Evolutionary conservation across 2,113 vertebrate species (phyloP).

Genomic region (Nicator chloris): DNA sequence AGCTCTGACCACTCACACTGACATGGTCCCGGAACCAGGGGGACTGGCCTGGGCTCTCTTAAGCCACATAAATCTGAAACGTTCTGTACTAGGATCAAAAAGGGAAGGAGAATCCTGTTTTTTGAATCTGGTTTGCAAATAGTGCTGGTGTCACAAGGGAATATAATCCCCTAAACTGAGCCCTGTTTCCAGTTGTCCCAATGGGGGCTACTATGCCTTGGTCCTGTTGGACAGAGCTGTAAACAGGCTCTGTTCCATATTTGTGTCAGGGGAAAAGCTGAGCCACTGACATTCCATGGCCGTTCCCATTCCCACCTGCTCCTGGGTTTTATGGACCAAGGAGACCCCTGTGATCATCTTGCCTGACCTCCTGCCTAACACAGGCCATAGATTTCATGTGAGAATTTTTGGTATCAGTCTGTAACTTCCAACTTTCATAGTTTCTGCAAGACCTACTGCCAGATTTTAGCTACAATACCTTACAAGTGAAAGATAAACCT

Average conservation of each 20-base stretch:
- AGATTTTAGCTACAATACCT: background rate
- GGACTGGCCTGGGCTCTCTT: background rate
- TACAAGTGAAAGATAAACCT: background rate
- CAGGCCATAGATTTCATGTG: rapidly evolving
- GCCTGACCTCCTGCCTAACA: background rate
- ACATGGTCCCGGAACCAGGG: rapidly evolving
- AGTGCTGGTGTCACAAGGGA: background rate
- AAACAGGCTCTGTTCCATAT: background rate
- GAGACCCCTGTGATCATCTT: background rate
- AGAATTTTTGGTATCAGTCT: background rate
- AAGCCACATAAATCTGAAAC: background rate
- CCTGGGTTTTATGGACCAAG: background rate
- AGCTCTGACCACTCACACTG: background rate
- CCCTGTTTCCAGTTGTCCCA: background rate
- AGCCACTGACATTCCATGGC: background rate
- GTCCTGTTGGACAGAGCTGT: background rate
- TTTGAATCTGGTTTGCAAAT: background rate
- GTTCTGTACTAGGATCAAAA: background rate
- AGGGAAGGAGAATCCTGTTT: background rate
- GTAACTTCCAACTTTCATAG: background rate
- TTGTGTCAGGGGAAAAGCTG: background rate
- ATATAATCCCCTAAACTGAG: background rate
- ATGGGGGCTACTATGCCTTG: background rate
- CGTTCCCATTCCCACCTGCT: background rate
- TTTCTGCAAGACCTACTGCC: background rate